Base-by-base conservation (phyloP, 1,140 invertebrate genomes). In the Microvelia longipes region DNA sequence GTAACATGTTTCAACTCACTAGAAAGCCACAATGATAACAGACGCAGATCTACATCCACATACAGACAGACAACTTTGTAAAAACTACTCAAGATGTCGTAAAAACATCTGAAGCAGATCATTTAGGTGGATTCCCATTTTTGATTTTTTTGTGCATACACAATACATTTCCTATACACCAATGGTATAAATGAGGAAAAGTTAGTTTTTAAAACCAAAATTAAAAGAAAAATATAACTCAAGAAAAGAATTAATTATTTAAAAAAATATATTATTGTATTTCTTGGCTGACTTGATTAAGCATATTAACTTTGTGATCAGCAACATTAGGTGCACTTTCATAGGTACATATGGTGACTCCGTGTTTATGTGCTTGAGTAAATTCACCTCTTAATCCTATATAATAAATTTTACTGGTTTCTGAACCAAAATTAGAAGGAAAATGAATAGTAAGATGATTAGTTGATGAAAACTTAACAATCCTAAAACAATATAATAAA, bases 301-400 rank as follows among this genome's bases (percentile, higher is more conserved):
- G 1, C 19, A 70, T 11, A 66, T 88, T 84, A 64, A 86, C 84
- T 78, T 90, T 90, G 79, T 95, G 92, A 80, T 96, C 93, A 67
- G 86, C 83, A 14, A 92, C 82, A 79, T 91, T 93, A 19, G 94
- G 90, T 73, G 85, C 82, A 0, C 87, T 80, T 83, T 97, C 94
- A 80, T 97, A 97, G 69, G 86, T 91, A 75, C 91, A 92, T 75
- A 96, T 93, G 27, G 90, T 90, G 2, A 96, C 91, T 70, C 92
- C 92, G 78, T 96, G 92, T 68, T 87, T 83, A 76, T 90, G 90
- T 0, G 85, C 88, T 75, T 88, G 85, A n/a, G 84, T 85, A 82
- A 90, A 96, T 82, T 98, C 94, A 5, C 94, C 95, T 78, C 88
- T 88, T n/a, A 98, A 82, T 15, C 95, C 95, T 78, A 98, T 97